Evolutionary conservation across 2,888 invertebrate species (phyloP).

Genomic region (Epirrhoe tristata): DNA sequence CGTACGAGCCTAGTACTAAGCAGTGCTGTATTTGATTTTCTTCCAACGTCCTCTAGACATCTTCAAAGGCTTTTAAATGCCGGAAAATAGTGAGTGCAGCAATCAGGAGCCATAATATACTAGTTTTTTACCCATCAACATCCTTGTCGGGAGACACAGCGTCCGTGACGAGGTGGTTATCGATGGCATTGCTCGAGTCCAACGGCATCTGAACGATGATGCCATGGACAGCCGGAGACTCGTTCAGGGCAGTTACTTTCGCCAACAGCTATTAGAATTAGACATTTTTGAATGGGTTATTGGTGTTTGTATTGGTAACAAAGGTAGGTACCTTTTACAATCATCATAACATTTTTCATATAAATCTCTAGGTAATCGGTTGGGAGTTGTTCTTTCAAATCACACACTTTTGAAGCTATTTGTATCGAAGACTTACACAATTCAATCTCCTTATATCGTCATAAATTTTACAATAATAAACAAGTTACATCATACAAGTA

Average conservation of each 20-base stretch:
- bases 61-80: no score
- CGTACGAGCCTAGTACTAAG: no score
- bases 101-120: no score
- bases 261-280: constrained; percentile 84
- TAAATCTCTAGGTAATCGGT: no score
- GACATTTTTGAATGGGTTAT: no score
- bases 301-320: no score
- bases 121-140: constrained; percentile 93
- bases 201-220: constrained; percentile 99
- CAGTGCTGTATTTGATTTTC: no score
- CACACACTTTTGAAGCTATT: no score
- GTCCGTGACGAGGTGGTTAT: constrained; percentile 95
- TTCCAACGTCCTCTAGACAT: no score
- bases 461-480: constrained; percentile 2
- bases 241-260: constrained; percentile 91
- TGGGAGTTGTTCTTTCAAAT: no score
- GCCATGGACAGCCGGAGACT: constrained; percentile 94
- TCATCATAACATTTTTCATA: background rate
- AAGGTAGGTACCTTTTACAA: no score
- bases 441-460: background rate
- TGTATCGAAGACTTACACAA: no score
- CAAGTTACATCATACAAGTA: constrained; percentile 55
- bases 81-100: background rate
- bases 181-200: constrained; percentile 92
- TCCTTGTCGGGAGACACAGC: constrained; percentile 95